Base-by-base conservation (phyloP, 2,888 invertebrate genomes). In the Lapara coniferarum region DNA sequence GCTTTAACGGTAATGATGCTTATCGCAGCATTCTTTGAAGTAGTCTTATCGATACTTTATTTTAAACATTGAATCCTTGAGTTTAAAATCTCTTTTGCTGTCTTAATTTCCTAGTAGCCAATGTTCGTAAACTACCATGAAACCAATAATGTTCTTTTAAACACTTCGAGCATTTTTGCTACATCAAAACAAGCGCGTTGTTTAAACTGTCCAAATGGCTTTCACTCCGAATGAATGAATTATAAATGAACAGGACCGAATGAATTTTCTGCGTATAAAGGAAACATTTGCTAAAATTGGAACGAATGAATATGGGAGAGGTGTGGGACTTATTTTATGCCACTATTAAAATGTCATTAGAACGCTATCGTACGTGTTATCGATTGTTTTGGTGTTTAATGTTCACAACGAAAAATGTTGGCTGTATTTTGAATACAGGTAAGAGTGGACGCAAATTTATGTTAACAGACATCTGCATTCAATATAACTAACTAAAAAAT, bases 321-420 rank as follows among this genome's bases (percentile, higher is more conserved):
- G 71, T 80, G 78, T 77, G 73, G 74, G 74, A 71, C 78, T 81
- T 81, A 78, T 78, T 82, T 77, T 80, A 74, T 74, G 76, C 75
- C 78, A 81, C 85, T 86, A 87, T 88, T 85, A 87, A 88, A 88
- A 82, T 79, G 81, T 81, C 87, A 83, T 88, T 88, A 88, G 77
- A 72, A 71, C 75, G 72, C 81, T 84, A 83, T 85, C 85, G 83
- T 73, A 77, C 74, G 37, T 37, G 81, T 81, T 87, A 88, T 86
- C 86, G 76, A 71, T 70, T 69, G 70, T 49, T 71, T 71, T 72
- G 71, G 67, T 75, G 72, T 75, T 74, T 78, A 77, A 79, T 78
- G 78, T 71, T 75, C 58, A 72, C 71, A 71, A 59, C 74, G 78
- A 78, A 77, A 77, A 77, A 63, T 46, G 19, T 63, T 49, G 0